Base-by-base conservation (phyloP, 2,888 invertebrate genomes). In the Orchesella flavescens region DNA sequence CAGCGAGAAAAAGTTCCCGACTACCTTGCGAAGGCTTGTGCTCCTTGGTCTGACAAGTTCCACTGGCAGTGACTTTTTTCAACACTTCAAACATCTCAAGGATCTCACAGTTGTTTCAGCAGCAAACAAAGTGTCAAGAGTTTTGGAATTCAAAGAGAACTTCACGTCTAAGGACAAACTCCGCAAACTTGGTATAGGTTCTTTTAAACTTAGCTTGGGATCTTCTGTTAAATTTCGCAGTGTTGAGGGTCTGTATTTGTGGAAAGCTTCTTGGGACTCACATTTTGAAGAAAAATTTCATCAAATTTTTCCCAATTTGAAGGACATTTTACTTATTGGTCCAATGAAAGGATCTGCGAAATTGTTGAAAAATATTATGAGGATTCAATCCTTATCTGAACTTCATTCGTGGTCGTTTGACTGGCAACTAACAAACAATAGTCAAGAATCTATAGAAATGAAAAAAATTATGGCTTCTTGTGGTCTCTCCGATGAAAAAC, bases 231-330 rank as follows among this genome's bases (percentile, higher is more conserved):
- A 66, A 24, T 65, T 79, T 5, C 68, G 74, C 24, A 78, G 68
- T 44, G 21, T 85, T 19, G 55, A 69, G n/a, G 34, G 34, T 1
- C 24, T 85, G 21, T 75, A 68, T 15, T 66, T 85, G 15, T 83
- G 68, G 72, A 34, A 59, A 17, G 63, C 73, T 59, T 59, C 71
- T 0, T 85, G 85, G 85, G 68, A 75, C 13, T 9, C 46, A 3
- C 15, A n/a, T 23, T 85, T 85, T 59, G 85, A 83, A 49, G 75
- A 79, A 15, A 78, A 57, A 10, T 69, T 85, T 43, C 77, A 73
- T 34, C 23, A 49, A 1, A 65, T 63, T 7, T 85, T 85, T 43
- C 85, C 85, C 3, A 75, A 61, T 23, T 57, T 85, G 2, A 61
- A 72, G 24, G 69, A 75, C 19, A 46, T 79, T 10, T 55, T 13